Evolutionary conservation across 2,113 vertebrate genomes (phyloP), one percentile per base, ranked within the genome.

Genomic region (human (Homo sapiens)): DNA sequence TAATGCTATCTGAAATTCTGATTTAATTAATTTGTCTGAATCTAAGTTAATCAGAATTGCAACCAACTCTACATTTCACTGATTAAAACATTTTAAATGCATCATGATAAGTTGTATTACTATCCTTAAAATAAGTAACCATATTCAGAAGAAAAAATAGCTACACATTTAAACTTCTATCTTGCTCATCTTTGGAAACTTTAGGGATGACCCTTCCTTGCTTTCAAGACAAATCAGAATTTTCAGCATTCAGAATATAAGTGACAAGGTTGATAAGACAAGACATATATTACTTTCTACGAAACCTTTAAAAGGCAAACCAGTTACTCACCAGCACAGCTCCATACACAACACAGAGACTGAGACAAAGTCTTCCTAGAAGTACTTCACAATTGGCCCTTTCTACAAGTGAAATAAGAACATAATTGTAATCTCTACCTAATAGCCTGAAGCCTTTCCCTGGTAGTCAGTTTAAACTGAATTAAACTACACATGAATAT

Each of bases 201-300:
- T 27, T 82, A 79, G 89, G 30, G 76, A 89, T n/a, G 57, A 43
- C 75, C 57, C 96, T 16, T 84, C 93, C 89, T 80, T 96, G 91
- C 93, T 97, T 93, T 95, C 79, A 98, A 95, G 64, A 55, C 96
- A 98, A 98, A 94, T 83, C 90, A 95, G 87, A 96, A 96, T 96
- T 98, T 98, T 97, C 89, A 70, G 90, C 97, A 95, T 97, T 98
- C 97, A 97, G 92, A 96, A 98, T 86, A 95, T 95, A 97, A 98
- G 96, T 96, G 95, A 91, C 45, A 98, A 98, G 97, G 93, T 98
- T 98, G 98, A 75, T 97, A 97, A 98, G 98, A 75, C 75, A 94
- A 98, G 98, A 70, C 75, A 94, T 98, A 97, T 96, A 96, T 97
- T 93, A 97, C 96, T 88, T 90, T 98, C 96, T 97, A 85, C 95